Evolutionary conservation across 2,888 invertebrate species (phyloP).

Genomic region (Clistopyga incitator): DNA sequence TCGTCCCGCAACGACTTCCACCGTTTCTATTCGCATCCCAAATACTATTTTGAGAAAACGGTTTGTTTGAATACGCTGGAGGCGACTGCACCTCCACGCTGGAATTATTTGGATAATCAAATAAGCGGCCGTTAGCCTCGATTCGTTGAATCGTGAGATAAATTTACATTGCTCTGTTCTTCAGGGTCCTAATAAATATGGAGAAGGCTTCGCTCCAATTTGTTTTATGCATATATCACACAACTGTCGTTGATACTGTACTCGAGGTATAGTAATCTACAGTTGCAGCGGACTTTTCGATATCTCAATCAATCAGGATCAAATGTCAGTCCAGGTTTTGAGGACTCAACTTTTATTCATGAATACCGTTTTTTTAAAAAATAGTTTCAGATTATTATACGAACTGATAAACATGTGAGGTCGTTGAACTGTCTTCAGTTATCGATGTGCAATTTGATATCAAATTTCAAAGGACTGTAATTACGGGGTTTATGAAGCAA

Average conservation of each 20-base stretch:
- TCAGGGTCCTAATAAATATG: constrained; percentile 2
- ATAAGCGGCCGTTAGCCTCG: constrained; percentile 5
- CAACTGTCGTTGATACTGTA: neutral
- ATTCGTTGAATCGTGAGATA: constrained; percentile 4
- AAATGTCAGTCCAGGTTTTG: neutral
- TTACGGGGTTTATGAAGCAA: too few species aligned
- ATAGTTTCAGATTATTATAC: too few species aligned
- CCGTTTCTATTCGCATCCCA: neutral
- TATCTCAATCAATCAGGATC: neutral
- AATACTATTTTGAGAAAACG: constrained; percentile 9
- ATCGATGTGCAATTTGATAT: too few species aligned
- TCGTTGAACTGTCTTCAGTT: too few species aligned
- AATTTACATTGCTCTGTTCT: constrained; percentile 16
- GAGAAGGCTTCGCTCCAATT: neutral
- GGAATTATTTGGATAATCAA: constrained; percentile 1
- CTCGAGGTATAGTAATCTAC: neutral
- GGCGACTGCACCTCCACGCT: neutral
- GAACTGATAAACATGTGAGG: too few species aligned
- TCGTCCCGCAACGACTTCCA: neutral
- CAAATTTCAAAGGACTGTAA: too few species aligned
- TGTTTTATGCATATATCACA: neutral
- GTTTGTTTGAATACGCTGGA: neutral
- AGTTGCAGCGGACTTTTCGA: neutral
- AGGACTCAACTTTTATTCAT: too few species aligned
- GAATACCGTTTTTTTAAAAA: too few species aligned